Base-by-base conservation (phyloP, 2,113 vertebrate genomes). In the Ceyx melanurus region DNA sequence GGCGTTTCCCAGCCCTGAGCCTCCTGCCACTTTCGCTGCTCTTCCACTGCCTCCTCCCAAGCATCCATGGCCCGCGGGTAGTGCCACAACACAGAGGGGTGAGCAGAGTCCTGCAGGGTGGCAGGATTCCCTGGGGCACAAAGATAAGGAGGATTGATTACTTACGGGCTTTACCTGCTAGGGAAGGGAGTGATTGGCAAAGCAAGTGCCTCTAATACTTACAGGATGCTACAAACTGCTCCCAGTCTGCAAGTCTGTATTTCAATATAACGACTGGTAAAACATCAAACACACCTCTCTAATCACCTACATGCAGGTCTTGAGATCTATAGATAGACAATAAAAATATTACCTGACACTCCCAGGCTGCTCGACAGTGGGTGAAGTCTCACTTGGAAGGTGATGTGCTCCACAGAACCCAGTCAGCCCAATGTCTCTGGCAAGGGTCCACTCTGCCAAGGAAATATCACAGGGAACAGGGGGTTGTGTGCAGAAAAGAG, bases 291-390 rank as follows among this genome's bases (percentile, higher is more conserved):
- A 15, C 7, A 66, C 21, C 25, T 12, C 22, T 54, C 14, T 22
- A 82, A 40, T 14, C 53, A 65, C 11, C 53, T 45, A 60, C 6
- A n/a, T 23, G 15, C 20, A 4, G 19, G 31, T 9, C 25, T 82
- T 26, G 14, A 11, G 17, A 25, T 13, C 10, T 23, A 17, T 23
- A 68, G 21, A 31, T 43, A 37, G 9, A 25, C 19, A 6, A 21
- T 15, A n/a, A 45, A 15, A 80, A 62, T 22, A 5, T 75, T 89
- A 84, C 86, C 50, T 1, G 37, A 6, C 0, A 2, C 72, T 61
- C 65, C 15, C 60, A 77, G 26, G 42, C 29, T 31, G 37, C 9
- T 15, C 0, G 0, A 20, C 18, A 45, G 5, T 2, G 3, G 35
- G 43, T 11, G 18, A 81, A 61, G 56, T 29, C 43, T 45, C 22